Evolutionary conservation across 2,113 vertebrate species (phyloP), one percentile per base, ranked within the genome.

Genomic region (Pholis gunnellus): DNA sequence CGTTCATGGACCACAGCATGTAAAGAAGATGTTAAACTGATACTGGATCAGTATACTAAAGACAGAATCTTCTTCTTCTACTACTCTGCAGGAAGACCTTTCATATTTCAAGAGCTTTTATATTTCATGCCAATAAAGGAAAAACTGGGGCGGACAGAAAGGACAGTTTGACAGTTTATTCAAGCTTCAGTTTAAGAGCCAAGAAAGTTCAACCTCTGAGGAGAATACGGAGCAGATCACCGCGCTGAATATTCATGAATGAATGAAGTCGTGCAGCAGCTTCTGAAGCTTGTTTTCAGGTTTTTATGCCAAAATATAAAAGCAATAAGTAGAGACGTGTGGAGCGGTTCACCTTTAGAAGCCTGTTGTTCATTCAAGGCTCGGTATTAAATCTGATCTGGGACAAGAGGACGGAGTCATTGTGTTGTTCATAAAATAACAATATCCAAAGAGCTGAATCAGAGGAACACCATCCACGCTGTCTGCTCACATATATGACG

Each of bases 141-240:
- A 85, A 87, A 83, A 84, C n/a, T 64, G 2, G 0, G 36, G 64
- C 78, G 80, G 89, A 90, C 89, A 87, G 89, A 83, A 67, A 89
- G 78, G 91, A 88, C 84, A 87, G 75, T 85, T 88, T 92, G 91
- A 89, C 88, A 85, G 87, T 88, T 91, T 88, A 79, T 92, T 87
- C 86, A 68, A 79, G 70, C 85, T 87, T 86, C 75, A 85, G 83
- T 85, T 89, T 85, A 83, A 87, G 85, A 86, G 82, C 46, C 68
- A 67, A 81, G 74, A 85, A 60, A 52, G 1, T 3, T 65, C 59
- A 46, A 66, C 82, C 76, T 86, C 69, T 83, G 81, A 84, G 54
- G 74, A 89, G 87, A 89, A 81, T 82, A 74, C 77, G 57, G 81
- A 92, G 81, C 88, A 31, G 77, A 18, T 79, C 67, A 29, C 42